A percentile compares a stretch with the other conserved stretches of the same genome.
These are phyloP conservation scores for Spatulosminthurus flaviceps DNA, from an alignment of 2,888 invertebrate genomes.

Conservation along the genomic window DNA sequence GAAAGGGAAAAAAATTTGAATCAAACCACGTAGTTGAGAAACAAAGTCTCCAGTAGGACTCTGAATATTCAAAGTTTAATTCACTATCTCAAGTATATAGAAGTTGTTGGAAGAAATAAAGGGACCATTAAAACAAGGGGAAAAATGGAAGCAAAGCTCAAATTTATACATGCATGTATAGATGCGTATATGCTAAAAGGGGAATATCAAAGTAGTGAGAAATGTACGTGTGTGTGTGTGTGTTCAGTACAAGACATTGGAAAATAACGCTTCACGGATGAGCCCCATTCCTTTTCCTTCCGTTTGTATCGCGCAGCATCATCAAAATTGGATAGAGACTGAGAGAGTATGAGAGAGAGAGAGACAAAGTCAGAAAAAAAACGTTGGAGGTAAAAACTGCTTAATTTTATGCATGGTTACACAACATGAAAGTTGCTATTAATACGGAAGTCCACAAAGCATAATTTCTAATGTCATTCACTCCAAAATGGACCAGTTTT, in stretches of 20 bases:
- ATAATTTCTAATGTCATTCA: constrained; percentile 64
- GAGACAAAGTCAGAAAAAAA: constrained; percentile 47
- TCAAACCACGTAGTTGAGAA: not conserved
- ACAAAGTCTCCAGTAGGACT: not conserved
- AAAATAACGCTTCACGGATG: constrained; percentile 52
- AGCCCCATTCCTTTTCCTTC: constrained; percentile 51
- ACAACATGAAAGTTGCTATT: constrained; percentile 63
- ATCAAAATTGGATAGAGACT: constrained; percentile 60
- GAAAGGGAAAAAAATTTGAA: not conserved
- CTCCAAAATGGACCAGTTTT: constrained; percentile 60
- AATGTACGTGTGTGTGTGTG: too few species aligned
- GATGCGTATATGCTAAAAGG: not conserved
- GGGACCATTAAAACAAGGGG: not conserved
- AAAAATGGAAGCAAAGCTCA: constrained; percentile 24
- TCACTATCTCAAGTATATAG: not conserved
- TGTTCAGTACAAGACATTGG: constrained; percentile 46
- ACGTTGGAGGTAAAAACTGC: constrained; percentile 62
- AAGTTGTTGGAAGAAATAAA: constrained; percentile 4
- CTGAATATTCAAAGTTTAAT: not conserved
- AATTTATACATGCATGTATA: not conserved
- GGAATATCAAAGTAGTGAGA: not conserved
- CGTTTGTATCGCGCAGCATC: constrained; percentile 54
- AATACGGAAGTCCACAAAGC: constrained; percentile 64
- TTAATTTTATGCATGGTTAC: constrained; percentile 64
- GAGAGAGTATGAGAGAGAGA: constrained; percentile 38